Evolutionary conservation across 2,113 vertebrate species (phyloP), one percentile per base, ranked within the genome.

Genomic region (Mellivora capensis): DNA sequence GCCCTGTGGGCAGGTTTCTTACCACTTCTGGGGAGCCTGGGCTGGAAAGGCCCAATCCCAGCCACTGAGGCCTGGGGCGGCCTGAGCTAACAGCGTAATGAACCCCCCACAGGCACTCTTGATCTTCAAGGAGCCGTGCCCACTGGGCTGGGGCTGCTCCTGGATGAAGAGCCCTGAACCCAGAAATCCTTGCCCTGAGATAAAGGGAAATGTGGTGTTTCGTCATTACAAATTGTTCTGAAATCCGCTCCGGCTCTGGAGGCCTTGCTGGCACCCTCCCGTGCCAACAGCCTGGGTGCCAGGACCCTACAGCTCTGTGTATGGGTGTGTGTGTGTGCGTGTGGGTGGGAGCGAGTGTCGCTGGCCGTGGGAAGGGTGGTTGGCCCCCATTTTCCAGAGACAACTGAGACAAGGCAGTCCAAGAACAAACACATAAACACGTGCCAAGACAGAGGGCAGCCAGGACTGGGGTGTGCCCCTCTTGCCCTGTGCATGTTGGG

Each of bases 101-200:
- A 96, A 72, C 57, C 96, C 84, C 37, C 84, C 42, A 49, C 27
- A 5, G 88, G 87, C 87, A 39, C 61, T 54, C 88, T 93, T 89
- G 96, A 97, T 97, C 96, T 98, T 94, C 89, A 91, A 94, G 98
- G 72, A 85, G 93, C 7, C 2, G 13, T 52, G 77, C 95, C 94
- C 97, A 95, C 94, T 67, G 12, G 29, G 93, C 90, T 42, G 69
- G 90, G 82, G 69, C 90, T 67, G 67, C 49, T 90, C 96, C 52
- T 59, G 86, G 71, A 61, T 82, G 79, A 96, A 89, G 59, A 82
- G 96, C 88, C 92, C 91, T 83, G 81, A 93, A 95, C 54, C 52
- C 44, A 95, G 97, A 96, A 90, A 96, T 76, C 90, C 87, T 94
- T 67, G 91, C 95, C 91, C 90, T 44, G 83, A 97, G 96, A 96